Evolutionary conservation across 1,140 invertebrate species (phyloP), one percentile per base, ranked within the genome.

Genomic region (Melanaphis sacchari): DNA sequence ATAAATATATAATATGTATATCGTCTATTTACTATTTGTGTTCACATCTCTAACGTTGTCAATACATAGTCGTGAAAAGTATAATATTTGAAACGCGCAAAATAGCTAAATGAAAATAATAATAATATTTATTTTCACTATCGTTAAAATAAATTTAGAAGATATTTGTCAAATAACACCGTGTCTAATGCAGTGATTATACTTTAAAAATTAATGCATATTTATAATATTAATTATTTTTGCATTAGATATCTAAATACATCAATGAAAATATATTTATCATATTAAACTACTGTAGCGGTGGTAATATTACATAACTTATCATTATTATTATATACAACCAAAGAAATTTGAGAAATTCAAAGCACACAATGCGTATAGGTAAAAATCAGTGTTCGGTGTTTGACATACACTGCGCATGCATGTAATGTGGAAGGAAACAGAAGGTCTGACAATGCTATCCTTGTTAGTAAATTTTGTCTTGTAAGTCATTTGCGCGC

Each of bases 381-480:
- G 59, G 59, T 76, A 76, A 76, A 76, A n/a, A 76, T n/a, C 31
- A 5, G 43, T 18, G 31, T 41, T 26, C 41, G 40, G 41, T 41
- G 84, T 87, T 87, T 87, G 41, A 49, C 85, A 54, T 52, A 18
- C 54, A 59, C 24, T 26, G 31, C 59, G 2, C 31, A 76, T n/a
- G 59, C 31, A 76, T 15, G 3, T 66, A 66, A 76, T 76, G 26
- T 31, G 40, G 40, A 85, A 43, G 40, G 41, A 43, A 85, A n/a
- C 40, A 26, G 82, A 85, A 85, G 88, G 88, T 5, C 88, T 46
- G 88, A 89, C 49, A 89, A 89, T 40, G 22, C 46, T 49, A 26
- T 89, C 36, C 49, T 89, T 54, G 88, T 89, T 89, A 52, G 88
- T 54, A 22, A 89, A 89, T 89, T 52, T 49, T 82, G 91, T 82